Conservation (phyloP, 2,113 vertebrate species). For the Burhinus oedicnemus region DNA sequence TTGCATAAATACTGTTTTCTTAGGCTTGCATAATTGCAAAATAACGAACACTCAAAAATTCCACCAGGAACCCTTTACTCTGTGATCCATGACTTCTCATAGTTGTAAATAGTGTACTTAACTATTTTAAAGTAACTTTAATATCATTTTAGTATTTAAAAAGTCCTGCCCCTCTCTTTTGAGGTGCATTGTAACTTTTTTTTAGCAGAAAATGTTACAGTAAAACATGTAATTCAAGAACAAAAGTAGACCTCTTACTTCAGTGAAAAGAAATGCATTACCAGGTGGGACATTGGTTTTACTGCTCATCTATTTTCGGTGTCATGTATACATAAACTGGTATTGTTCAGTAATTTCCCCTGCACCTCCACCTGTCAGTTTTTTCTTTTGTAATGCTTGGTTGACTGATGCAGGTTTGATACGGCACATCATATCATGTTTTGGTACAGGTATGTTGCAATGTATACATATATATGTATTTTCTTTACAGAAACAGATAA, state of each 20-base stretch:
- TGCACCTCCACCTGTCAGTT: background rate
- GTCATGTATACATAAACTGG: constrained; percentile 40
- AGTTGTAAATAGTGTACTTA: background rate
- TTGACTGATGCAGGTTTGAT: constrained; percentile 25
- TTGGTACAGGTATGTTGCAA: constrained; percentile 36
- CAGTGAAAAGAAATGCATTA: constrained; percentile 63
- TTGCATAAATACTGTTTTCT: background rate
- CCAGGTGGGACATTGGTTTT: constrained; percentile 44
- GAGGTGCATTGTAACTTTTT: background rate
- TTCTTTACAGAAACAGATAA: constrained; percentile 29
- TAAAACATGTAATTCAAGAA: background rate
- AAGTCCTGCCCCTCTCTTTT: background rate
- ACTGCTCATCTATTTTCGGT: constrained; percentile 38
- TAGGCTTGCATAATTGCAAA: background rate
- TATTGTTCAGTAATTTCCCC: background rate
- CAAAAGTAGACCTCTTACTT: background rate
- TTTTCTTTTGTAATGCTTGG: constrained; percentile 7
- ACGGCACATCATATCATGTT: background rate
- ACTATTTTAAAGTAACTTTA: background rate
- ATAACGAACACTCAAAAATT: background rate
- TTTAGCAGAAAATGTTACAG: background rate
- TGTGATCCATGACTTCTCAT: background rate
- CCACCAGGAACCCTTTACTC: background rate
- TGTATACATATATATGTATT: background rate
- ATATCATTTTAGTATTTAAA: background rate